Percentiles rank a stretch among this genome's conserved stretches.
phyloP scores from a whole-genome alignment of 2,113 vertebrate genomes.

The Myocastor coypus region DNA sequence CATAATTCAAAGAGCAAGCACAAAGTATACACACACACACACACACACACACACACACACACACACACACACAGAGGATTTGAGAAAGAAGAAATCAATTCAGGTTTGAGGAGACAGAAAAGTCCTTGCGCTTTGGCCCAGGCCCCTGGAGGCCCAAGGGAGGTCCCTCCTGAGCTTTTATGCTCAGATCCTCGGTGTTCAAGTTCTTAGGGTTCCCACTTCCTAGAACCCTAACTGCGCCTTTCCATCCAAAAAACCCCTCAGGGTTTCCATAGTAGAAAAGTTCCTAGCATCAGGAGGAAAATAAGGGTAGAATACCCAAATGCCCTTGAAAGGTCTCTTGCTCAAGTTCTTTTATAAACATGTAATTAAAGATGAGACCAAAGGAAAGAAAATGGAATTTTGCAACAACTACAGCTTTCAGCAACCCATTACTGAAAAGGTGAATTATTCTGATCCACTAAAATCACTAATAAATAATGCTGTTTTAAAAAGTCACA shows the following conservation, averaged over 20 bases:
- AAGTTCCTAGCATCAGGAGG: too few species aligned
- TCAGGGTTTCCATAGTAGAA: neutral
- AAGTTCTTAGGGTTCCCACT: neutral
- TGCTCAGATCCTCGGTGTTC: too few species aligned
- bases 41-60: neutral
- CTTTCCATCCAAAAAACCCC: neutral
- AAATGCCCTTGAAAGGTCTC: neutral
- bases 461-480: neutral
- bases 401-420: neutral
- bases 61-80: neutral
- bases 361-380: neutral
- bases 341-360: neutral
- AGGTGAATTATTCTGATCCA: constrained; percentile 1
- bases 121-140: fast-evolving
- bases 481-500: neutral
- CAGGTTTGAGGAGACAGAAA: neutral
- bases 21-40: neutral
- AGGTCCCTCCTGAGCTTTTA: neutral
- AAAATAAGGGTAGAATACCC: neutral
- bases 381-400: neutral
- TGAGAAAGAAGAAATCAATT: neutral
- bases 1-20: neutral
- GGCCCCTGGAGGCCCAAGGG: fast-evolving
- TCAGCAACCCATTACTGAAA: neutral
- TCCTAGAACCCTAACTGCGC: neutral